Percentiles rank a stretch among this genome's conserved stretches.
Conservation (phyloP, 2,113 vertebrate species). For the Platichthys flesus region DNA sequence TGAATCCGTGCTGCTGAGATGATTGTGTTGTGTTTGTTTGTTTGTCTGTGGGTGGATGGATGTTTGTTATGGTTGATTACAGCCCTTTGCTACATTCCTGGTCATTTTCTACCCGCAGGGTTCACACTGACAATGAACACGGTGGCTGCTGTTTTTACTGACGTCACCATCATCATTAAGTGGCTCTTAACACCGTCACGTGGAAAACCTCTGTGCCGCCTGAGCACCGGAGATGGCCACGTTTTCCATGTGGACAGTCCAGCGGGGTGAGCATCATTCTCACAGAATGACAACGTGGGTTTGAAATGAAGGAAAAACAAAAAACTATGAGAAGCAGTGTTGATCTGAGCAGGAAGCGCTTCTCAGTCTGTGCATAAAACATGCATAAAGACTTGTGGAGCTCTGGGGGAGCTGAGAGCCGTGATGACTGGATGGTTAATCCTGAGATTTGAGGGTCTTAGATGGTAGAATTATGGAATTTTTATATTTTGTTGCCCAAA, state of each 20-base stretch:
- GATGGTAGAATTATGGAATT: no score
- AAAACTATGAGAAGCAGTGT: not conserved
- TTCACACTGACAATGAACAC: conserved; percentile 79
- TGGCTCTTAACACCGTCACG: conserved; percentile 85
- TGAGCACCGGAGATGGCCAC: conserved; percentile 87
- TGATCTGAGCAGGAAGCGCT: no score
- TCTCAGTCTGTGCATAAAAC: no score
- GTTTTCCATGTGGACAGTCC: conserved; percentile 82
- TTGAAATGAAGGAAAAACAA: not conserved
- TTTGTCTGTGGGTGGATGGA: not conserved
- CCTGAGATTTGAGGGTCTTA: no score
- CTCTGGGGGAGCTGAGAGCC: no score
- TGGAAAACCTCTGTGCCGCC: conserved; percentile 85
- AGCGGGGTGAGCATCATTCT: conserved; percentile 68
- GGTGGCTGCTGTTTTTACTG: conserved; percentile 78
- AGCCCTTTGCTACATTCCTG: conserved; percentile 51
- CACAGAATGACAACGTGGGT: not conserved
- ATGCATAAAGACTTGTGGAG: no score
- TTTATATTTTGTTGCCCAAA: no score
- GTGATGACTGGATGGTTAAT: no score
- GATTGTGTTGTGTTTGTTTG: no score
- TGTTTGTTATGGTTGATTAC: not conserved
- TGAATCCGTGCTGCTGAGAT: not conserved
- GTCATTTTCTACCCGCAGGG: conserved; percentile 73
- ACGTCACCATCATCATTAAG: conserved; percentile 79